Conservation (phyloP, 2,797 vertebrate species). For the Pangasius macronema region DNA sequence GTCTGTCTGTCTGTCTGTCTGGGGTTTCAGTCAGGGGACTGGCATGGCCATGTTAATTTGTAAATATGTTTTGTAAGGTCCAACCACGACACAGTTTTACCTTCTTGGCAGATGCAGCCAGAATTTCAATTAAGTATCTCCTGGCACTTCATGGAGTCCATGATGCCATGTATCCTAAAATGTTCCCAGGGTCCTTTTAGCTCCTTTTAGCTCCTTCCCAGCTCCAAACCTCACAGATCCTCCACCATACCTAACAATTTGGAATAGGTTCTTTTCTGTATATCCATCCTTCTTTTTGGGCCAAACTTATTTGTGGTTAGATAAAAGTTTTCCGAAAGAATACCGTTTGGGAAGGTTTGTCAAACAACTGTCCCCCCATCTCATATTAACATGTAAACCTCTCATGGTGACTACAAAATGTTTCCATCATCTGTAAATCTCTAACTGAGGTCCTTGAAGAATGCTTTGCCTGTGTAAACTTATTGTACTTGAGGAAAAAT, state of each 20-base stretch:
- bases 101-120: neutral
- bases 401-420: neutral
- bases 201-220: no score
- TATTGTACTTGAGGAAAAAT: neutral
- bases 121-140: neutral
- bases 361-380: no score
- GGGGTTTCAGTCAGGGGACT: neutral
- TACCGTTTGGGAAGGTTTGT: no score
- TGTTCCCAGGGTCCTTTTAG: neutral
- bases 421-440: neutral
- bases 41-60: neutral
- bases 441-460: neutral
- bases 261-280: neutral
- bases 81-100: neutral
- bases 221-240: neutral
- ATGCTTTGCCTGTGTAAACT: neutral
- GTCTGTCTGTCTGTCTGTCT: neutral
- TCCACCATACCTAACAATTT: neutral
- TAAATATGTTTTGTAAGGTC: neutral
- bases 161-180: neutral
- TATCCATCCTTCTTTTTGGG: neutral
- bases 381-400: no score
- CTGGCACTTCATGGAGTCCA: neutral
- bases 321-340: no score
- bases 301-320: neutral